Evolutionary conservation across 1,140 invertebrate species (phyloP), one percentile per base, ranked within the genome.

Genomic region (Eumaeus atala): DNA sequence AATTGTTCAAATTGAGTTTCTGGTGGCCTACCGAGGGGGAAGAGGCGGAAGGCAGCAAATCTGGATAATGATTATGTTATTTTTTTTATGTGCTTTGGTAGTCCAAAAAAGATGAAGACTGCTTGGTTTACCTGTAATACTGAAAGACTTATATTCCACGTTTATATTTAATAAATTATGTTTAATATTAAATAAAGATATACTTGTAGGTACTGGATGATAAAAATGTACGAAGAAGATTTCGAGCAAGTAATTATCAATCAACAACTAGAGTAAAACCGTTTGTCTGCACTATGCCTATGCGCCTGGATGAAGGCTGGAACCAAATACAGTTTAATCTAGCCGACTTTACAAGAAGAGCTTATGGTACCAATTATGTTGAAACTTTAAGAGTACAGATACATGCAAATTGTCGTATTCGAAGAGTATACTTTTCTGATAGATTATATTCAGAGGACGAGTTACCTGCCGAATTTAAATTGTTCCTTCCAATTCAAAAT

Each of bases 201-300:
- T 77, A 84, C 28, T 83, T 89, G 33, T 67, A 97, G 95, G 94
- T 99, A 59, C 90, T 99, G 33, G 98, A 99, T 89, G 98, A 99
- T 79, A 98, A 99, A 88, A 97, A 98, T 89, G 95, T 99, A 6
- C 90, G 97, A 58, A 89, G 98, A 77, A 90, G 98, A 74, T 99
- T 99, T 88, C 89, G 98, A 64, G 98, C 97, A 1, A 98, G 97
- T 77, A 99, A 99, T 87, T 99, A 98, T 87, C 97, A 99, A 82
- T 98, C 96, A 34, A 98, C 96, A 17, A 99, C 98, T 40, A 90
- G 97, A 80, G 97, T 99, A 0, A 98, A 99, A 81, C 97, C 98
- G 42, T 99, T 99, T 76, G 99, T 99, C 67, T 99, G 98, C 86
- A 99, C 98, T 38, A 99, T 99, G 98, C 98, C 98, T 11, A 97